A percentile compares a stretch with the other conserved stretches of the same genome.
phyloP scores from a whole-genome alignment of 2,888 invertebrate species.

The Zhengitettix transpicula region DNA sequence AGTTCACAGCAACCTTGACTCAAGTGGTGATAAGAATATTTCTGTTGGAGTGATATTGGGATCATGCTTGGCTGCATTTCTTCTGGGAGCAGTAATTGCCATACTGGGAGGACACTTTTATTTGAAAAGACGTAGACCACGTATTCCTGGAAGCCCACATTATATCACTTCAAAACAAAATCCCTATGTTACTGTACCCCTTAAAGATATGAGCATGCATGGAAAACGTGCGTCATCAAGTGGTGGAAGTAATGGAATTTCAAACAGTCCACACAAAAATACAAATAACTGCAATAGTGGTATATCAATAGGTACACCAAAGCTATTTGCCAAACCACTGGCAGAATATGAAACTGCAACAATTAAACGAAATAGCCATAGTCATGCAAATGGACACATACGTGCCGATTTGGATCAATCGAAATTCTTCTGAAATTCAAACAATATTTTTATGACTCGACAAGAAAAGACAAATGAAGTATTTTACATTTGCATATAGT shows the following conservation, averaged over 20 bases:
- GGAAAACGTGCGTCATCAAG: constrained; percentile 36
- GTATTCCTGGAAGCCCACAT: constrained; percentile 60
- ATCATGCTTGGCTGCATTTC: constrained; percentile 29
- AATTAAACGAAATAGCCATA: constrained; percentile 55
- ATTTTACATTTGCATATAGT: too few species aligned
- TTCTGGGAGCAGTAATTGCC: constrained; percentile 26
- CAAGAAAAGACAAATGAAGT: too few species aligned
- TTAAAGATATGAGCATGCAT: constrained; percentile 48
- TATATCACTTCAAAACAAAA: constrained; percentile 65
- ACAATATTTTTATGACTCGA: too few species aligned
- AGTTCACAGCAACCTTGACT: constrained; percentile 10
- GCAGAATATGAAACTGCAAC: constrained; percentile 66
- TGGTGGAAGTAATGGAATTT: constrained; percentile 20
- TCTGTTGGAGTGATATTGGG: constrained; percentile 33
- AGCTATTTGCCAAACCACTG: constrained; percentile 49
- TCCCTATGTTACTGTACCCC: constrained; percentile 66
- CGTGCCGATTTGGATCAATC: constrained; percentile 46
- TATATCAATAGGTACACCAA: constrained; percentile 41
- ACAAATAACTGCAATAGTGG: constrained; percentile 22
- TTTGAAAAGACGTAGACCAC: constrained; percentile 29
- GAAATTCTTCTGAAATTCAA: constrained; percentile 37
- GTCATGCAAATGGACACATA: constrained; percentile 42
- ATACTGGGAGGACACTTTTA: constrained; percentile 30
- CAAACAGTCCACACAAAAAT: constrained; percentile 22
- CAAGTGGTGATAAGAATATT: constrained; percentile 19